Conservation (phyloP, 2,797 vertebrate species). For the Scarus forsteni region DNA sequence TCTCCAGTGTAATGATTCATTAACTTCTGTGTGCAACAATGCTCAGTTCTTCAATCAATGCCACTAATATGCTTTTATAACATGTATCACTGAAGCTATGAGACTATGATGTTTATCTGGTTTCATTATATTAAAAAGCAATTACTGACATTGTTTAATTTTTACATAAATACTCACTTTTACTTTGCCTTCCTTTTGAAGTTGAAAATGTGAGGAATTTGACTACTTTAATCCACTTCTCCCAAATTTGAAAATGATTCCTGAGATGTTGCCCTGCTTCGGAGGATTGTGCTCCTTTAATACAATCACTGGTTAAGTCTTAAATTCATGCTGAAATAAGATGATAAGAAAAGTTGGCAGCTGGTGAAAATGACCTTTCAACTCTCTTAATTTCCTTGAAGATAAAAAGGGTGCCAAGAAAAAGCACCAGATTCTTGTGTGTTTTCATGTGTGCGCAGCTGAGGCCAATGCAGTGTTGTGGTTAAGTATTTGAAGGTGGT, state of each 20-base stretch:
- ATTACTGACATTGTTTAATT: no score
- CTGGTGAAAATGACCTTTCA: slow-evolving; percentile 60
- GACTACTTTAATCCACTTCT: not conserved
- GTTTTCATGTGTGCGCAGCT: slow-evolving; percentile 56
- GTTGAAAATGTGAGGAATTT: no score
- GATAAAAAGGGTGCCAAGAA: slow-evolving; percentile 59
- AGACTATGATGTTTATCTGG: no score
- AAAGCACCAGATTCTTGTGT: slow-evolving; percentile 60
- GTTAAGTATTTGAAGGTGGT: slow-evolving; percentile 84
- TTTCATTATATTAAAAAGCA: no score
- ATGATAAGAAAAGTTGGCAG: slow-evolving; percentile 31
- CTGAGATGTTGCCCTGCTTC: not conserved
- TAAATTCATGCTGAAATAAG: slow-evolving; percentile 43
- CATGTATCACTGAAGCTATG: no score
- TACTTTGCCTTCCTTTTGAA: no score
- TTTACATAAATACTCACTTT: no score
- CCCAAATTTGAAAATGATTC: slow-evolving; percentile 7
- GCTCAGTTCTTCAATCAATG: no score
- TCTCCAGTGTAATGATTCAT: no score
- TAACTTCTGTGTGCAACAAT: no score
- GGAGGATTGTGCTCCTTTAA: not conserved
- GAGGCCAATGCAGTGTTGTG: slow-evolving; percentile 75
- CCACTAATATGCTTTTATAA: no score
- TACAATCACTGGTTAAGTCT: slow-evolving; percentile 19
- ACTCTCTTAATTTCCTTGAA: slow-evolving; percentile 54